Conservation (phyloP, 2,888 invertebrate genomes). For the Metacarcinus magister region DNA sequence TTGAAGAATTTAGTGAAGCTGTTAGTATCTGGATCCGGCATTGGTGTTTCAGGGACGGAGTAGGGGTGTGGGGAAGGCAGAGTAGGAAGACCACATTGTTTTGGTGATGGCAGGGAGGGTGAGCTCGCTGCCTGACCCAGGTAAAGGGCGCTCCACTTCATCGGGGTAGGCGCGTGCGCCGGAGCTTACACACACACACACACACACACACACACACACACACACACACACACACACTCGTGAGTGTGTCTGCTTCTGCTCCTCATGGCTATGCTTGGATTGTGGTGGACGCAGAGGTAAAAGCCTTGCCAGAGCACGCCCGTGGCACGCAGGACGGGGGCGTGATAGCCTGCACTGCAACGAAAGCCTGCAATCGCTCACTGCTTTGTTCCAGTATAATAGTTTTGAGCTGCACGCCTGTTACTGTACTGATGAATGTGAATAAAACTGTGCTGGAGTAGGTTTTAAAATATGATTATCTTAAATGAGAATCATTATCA, state of each 20-base stretch:
- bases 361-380: neutral
- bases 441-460: neutral
- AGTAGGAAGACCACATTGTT: neutral
- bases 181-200: neutral
- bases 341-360: neutral
- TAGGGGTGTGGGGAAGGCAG: neutral
- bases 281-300: neutral
- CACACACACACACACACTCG: neutral
- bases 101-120: slow-evolving; percentile 51
- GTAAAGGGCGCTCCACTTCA: slow-evolving; percentile 38
- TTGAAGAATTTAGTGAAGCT: slow-evolving; percentile 51
- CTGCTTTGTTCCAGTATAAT: neutral
- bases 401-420: neutral
- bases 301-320: slow-evolving; percentile 8
- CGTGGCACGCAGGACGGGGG: neutral
- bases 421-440: neutral
- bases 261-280: neutral
- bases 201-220: slow-evolving; percentile 46
- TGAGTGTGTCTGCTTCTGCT: neutral
- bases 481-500: too few species aligned
- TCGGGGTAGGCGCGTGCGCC: neutral
- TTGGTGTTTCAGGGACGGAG: neutral
- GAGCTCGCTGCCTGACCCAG: slow-evolving; percentile 5
- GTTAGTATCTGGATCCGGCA: slow-evolving; percentile 45
- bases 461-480: neutral